A percentile compares a stretch with the other conserved stretches of the same genome.
Conservation (phyloP, 1,140 invertebrate genomes). For the Phymastichus coffea region DNA sequence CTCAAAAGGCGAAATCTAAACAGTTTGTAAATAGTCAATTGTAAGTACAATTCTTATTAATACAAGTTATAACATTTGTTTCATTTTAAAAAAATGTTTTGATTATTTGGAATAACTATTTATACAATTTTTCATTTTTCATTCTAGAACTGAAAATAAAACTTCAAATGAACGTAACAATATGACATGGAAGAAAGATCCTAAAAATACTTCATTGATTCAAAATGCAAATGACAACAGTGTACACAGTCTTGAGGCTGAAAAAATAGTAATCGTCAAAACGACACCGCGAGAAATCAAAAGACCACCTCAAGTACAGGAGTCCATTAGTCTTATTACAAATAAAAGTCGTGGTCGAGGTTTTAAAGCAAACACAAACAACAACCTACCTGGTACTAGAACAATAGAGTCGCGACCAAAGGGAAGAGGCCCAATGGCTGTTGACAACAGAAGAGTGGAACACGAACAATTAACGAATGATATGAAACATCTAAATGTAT, state of each 20-base stretch:
- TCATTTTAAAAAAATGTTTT: constrained; percentile 9
- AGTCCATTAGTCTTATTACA: constrained; percentile 41
- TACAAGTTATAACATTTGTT: not conserved
- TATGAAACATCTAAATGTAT: constrained; percentile 53
- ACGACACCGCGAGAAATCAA: constrained; percentile 40
- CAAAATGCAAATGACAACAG: constrained; percentile 44
- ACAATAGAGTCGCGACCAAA: constrained; percentile 50
- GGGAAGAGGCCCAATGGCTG: constrained; percentile 37
- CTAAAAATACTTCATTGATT: constrained; percentile 36
- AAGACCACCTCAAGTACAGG: constrained; percentile 38
- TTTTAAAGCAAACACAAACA: constrained; percentile 48
- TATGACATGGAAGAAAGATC: constrained; percentile 47
- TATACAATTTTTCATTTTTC: constrained; percentile 15
- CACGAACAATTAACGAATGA: constrained; percentile 54
- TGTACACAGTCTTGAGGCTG: constrained; percentile 35
- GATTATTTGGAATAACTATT: not conserved
- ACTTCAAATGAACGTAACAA: constrained; percentile 46
- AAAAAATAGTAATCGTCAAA: constrained; percentile 41
- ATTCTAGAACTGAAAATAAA: constrained; percentile 49
- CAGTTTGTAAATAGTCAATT: constrained; percentile 33
- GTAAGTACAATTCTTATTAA: constrained; percentile 34
- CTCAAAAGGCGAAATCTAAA: constrained; percentile 40
- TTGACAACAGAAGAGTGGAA: constrained; percentile 44
- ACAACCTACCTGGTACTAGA: constrained; percentile 48
- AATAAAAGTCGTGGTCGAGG: constrained; percentile 50